Conservation (phyloP, 2,797 vertebrate species). For the Hephaestus fuliginosus region DNA sequence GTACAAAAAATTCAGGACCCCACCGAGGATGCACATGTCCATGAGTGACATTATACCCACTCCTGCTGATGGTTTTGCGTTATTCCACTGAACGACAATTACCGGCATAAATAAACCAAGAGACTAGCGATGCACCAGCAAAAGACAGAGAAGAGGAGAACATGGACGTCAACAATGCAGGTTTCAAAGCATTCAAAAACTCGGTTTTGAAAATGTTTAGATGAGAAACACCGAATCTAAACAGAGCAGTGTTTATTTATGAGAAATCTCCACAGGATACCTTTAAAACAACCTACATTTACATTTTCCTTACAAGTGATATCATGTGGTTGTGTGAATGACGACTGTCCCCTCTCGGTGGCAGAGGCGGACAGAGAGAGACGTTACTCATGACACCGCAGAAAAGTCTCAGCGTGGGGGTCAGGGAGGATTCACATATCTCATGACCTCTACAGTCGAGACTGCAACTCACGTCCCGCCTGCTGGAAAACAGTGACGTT, state of each 20-base stretch:
- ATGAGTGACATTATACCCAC: neutral
- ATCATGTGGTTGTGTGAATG: slow-evolving; percentile 8
- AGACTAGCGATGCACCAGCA: neutral
- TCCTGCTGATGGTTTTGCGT: neutral
- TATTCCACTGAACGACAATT: neutral
- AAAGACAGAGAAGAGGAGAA: neutral
- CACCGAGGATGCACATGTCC: neutral
- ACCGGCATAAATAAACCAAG: neutral
- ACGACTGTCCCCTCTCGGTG: neutral
- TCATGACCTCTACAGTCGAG: neutral
- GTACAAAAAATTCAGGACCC: neutral
- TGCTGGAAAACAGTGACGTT: neutral
- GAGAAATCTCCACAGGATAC: slow-evolving; percentile 7
- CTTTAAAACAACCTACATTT: neutral
- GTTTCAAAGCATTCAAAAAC: neutral
- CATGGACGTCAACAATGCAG: neutral
- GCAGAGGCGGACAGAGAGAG: neutral
- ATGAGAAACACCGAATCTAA: neutral
- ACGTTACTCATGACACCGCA: neutral
- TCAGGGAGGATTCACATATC: neutral
- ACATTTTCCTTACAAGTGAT: neutral
- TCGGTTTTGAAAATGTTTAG: neutral
- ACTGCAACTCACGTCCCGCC: neutral
- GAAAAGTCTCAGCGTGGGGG: neutral
- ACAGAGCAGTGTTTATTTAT: slow-evolving; percentile 19